Evolutionary conservation across 2,888 invertebrate genomes (phyloP).

Genomic region (Bruchidius siliquastri): DNA sequence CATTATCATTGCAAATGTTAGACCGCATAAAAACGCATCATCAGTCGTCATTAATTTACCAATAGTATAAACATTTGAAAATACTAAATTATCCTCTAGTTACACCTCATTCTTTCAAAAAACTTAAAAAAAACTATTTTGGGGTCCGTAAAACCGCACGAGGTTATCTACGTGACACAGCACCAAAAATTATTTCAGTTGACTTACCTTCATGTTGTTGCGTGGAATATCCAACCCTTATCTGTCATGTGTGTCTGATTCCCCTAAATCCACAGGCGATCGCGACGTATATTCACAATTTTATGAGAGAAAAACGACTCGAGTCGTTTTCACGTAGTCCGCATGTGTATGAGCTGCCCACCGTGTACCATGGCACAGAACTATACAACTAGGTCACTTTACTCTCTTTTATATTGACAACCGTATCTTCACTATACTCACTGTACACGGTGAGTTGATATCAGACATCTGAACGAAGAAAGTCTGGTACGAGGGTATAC

Average conservation of each 20-base stretch:
- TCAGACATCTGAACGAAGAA: not conserved
- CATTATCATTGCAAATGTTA: no score
- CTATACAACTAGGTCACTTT: not conserved
- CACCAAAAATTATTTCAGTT: no score
- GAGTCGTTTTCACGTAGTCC: not conserved
- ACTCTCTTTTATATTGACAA: not conserved
- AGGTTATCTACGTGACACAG: no score
- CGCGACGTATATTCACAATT: not conserved
- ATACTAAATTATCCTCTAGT: no score
- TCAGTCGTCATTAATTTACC: no score
- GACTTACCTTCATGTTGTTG: not conserved
- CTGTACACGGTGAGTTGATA: not conserved
- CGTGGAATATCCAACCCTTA: not conserved
- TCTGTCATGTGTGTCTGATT: not conserved
- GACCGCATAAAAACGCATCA: no score
- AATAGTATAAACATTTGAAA: no score
- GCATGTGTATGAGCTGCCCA: not conserved
- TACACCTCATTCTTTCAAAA: no score
- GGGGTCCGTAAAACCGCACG: no score
- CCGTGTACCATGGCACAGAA: not conserved
- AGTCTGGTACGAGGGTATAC: not conserved
- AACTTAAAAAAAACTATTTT: no score
- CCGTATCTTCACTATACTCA: not conserved
- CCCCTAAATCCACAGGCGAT: not conserved
- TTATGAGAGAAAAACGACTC: not conserved